Percentiles rank a stretch among this genome's conserved stretches.
Conservation (phyloP, 2,113 vertebrate species). For the Ranitomeya variabilis region DNA sequence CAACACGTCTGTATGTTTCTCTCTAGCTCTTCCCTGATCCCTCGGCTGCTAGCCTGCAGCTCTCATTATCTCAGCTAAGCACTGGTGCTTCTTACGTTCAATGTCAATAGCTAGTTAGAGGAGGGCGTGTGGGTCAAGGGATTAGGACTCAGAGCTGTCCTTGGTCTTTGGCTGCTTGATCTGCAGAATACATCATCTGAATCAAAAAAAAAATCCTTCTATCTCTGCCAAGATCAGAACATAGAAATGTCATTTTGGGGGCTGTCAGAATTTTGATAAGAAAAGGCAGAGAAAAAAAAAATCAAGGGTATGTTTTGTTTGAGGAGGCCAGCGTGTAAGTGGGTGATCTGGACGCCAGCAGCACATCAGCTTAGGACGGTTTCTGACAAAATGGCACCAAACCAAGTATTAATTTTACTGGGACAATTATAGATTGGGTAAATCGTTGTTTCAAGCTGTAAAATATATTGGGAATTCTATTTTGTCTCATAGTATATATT, state of each 20-base stretch:
- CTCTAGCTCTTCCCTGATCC: slow-evolving; percentile 60
- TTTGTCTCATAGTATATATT: neutral
- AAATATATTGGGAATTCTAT: neutral
- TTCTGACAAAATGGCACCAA: slow-evolving; percentile 1
- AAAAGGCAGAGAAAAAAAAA: slow-evolving; percentile 68
- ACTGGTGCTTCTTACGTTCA: slow-evolving; percentile 72
- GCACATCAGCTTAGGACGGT: neutral
- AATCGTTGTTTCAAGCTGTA: neutral
- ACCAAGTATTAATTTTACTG: neutral
- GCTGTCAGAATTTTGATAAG: slow-evolving; percentile 79
- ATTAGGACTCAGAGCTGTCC: slow-evolving; percentile 76
- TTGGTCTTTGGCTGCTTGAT: slow-evolving; percentile 73
- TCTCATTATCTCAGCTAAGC: slow-evolving; percentile 73
- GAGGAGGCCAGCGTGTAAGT: slow-evolving; percentile 57
- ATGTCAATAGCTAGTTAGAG: slow-evolving; percentile 79
- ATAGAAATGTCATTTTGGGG: slow-evolving; percentile 80
- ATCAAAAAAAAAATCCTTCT: slow-evolving; percentile 62
- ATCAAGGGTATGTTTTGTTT: slow-evolving; percentile 49
- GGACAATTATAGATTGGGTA: neutral
- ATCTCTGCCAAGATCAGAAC: slow-evolving; percentile 78
- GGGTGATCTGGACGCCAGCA: slow-evolving; percentile 9
- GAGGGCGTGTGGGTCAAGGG: slow-evolving; percentile 73
- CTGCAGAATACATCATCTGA: slow-evolving; percentile 72
- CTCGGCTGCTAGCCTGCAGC: slow-evolving; percentile 62
- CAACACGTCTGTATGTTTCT: slow-evolving; percentile 39